Base-by-base conservation (phyloP, 2,888 invertebrate species). In the Trichacis sp. region DNA sequence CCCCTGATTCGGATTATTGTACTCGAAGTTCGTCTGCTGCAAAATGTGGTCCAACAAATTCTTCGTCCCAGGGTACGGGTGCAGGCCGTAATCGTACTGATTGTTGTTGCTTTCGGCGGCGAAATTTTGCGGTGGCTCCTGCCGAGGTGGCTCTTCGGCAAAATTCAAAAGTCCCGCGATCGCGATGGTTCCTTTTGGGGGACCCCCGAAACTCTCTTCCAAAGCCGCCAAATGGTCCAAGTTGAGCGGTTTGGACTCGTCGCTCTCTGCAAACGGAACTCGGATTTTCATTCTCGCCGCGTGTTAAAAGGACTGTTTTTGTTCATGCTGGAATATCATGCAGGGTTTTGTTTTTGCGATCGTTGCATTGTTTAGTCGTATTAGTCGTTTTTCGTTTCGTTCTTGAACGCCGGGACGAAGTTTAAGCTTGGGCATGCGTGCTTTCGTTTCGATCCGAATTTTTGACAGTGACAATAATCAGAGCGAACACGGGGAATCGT, bases 181-280 rank as follows among this genome's bases (percentile, higher is more conserved):
- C 2, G 57, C 50, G 19, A 68, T 24, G 1, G 40, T 12, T 40
- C 52, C 71, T 17, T 76, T 73, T 15, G 66, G 57, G 2, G 72
- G 68, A 1, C 72, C 73, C 11, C 76, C 74, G 54, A 77, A 79
- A 68, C 73, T 77, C 6, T 76, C 75, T 29, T 74, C 74, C 1
- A 74, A 63, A 9, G 73, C 68, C 14, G 70, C 49, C 2, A 69
- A 50, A 50, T 59, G 58, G 65, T 60, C 65, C 63, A 57, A 58
- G n/a, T 56, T 58, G 9, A 60, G 56, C n/a, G 62, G 52, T 46
- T 68, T 64, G 6, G 62, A 57, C 24, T 67, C 73, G 40, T 73
- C 77, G 60, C 76, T 75, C 67, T 79, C 83, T 80, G 83, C 78
- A 83, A 83, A 82, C 75, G 81, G 79, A 71, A 77, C 79, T 80